These are phyloP conservation scores for Mastomys coucha DNA, from an alignment of 2,113 vertebrate species.

Conservation along the genomic window DNA sequence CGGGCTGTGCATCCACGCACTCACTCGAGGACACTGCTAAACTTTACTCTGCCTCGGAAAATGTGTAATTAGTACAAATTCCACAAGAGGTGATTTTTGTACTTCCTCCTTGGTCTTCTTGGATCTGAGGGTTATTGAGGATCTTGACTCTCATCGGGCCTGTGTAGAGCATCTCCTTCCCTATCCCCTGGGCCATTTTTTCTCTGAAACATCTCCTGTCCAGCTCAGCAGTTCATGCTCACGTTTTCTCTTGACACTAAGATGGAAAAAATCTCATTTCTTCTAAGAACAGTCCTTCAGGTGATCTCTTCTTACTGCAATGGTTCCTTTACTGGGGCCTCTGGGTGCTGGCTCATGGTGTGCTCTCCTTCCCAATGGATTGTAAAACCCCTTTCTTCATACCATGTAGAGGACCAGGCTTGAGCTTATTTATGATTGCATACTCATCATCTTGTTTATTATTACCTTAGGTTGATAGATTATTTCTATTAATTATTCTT, in stretches of 20 bases:
- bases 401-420: not conserved
- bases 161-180: not conserved
- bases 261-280: constrained; percentile 49
- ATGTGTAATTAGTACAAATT: not conserved
- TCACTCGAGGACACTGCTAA: not conserved
- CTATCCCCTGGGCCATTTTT: not conserved
- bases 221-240: constrained; percentile 45
- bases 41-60: not conserved
- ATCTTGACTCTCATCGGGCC: not conserved
- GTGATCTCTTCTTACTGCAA: not conserved
- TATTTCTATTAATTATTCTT: not conserved
- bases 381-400: not conserved
- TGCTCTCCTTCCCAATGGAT: constrained; percentile 14
- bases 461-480: not conserved
- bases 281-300: constrained; percentile 44
- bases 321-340: not conserved
- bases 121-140: not conserved
- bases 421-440: not conserved
- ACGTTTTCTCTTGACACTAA: constrained; percentile 24
- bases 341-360: not conserved
- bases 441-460: too few species aligned
- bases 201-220: not conserved
- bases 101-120: not conserved
- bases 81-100: not conserved
- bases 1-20: too few species aligned